Base-by-base conservation (phyloP, 2,113 vertebrate species). In the Oncorhynchus mykiss region DNA sequence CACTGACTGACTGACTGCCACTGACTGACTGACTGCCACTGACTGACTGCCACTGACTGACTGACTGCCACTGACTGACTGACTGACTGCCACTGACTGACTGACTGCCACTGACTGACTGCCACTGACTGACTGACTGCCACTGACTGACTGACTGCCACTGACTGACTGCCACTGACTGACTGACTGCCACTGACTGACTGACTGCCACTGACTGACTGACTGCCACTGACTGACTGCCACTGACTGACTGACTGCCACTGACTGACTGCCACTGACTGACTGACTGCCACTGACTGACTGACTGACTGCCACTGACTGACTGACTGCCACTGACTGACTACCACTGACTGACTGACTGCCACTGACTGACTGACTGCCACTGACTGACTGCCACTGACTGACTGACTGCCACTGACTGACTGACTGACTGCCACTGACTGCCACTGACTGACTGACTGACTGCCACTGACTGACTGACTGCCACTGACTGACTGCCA, bases 201-300 rank as follows among this genome's bases (percentile, higher is more conserved):
- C 25, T 0, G 25, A 27, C 25, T 0, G 25, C 25, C 25, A 27
- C 27, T 27, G 27, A 27, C 81, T 67, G 67, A 45, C 16, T 80
- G 77, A 80, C 3, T 4, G 29, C 29, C 29, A 29, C 29, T 29
- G 29, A 29, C 29, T 29, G 29, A 29, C 29, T 1, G 29, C 29
- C 29, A 29, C 29, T 29, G 29, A 29, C 29, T n/a, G n/a, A n/a
- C n/a, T 29, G 29, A n/a, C 20, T n/a, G 79, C 74, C 75, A 81
- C 81, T 67, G 67, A 48, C 18, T 80, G 77, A 80, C 22, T 24
- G 22, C 22, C 22, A 24, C 22, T 24, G 22, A 1, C 22, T n/a
- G n/a, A 29, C 29, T 29, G 29, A n/a, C 20, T n/a, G 79, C 74
- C 75, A 81, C 81, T 67, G 67, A 48, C 18, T 80, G 77, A 80